phyloP scores from a whole-genome alignment of 1,140 invertebrate species.

The Pogonomyrmex californicus region DNA sequence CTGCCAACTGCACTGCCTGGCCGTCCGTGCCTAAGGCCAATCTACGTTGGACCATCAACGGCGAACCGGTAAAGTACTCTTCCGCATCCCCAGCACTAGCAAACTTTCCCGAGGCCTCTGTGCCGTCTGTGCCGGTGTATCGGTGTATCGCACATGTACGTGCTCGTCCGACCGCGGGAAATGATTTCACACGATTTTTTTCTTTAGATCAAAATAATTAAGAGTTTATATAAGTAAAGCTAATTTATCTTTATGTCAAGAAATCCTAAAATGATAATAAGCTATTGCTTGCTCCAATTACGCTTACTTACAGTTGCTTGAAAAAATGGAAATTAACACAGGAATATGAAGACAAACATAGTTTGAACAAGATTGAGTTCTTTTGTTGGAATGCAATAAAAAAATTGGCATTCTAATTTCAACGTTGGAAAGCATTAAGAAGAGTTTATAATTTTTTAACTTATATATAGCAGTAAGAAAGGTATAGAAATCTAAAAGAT shows the following conservation, averaged over 20 bases:
- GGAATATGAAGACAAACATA: background rate
- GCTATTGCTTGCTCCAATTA: background rate
- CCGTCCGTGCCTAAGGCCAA: conserved; percentile 82
- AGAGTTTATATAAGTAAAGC: conserved; percentile 11
- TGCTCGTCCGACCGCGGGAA: background rate
- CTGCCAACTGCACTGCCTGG: conserved; percentile 82
- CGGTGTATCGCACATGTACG: background rate
- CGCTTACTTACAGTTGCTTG: background rate
- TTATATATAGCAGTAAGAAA: background rate
- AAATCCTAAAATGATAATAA: conserved; percentile 8
- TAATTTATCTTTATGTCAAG: background rate
- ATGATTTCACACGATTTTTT: background rate
- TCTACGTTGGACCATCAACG: conserved; percentile 85
- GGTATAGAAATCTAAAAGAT: background rate
- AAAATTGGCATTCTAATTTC: background rate
- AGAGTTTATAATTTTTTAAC: background rate
- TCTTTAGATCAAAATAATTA: background rate
- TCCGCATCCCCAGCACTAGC: conserved; percentile 16
- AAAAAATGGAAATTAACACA: background rate
- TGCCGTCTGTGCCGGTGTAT: background rate
- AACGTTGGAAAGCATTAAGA: background rate
- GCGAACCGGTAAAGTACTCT: conserved; percentile 78
- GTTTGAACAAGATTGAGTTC: background rate
- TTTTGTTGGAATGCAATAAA: background rate
- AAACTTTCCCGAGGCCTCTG: conserved; percentile 43